Evolutionary conservation across 23 tunicate genomes (phyloP).

Genomic region (Ciona savignyi): DNA sequence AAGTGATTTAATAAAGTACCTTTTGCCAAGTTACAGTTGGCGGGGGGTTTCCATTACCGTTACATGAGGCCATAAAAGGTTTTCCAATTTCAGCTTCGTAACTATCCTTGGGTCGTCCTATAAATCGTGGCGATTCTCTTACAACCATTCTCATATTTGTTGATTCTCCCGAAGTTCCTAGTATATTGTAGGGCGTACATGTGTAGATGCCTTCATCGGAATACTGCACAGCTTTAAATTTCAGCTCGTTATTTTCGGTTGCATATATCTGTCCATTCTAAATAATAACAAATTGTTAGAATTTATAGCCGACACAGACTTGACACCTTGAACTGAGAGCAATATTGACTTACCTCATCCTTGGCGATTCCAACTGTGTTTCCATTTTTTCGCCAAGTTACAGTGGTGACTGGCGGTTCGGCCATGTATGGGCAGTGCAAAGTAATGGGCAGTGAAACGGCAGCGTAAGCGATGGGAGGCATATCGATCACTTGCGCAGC

Average conservation of each 20-base stretch:
- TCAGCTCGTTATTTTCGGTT: slow-evolving; percentile 10
- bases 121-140: slow-evolving; percentile 51
- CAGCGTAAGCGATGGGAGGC: slow-evolving; percentile 61
- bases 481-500: slow-evolving; percentile 49
- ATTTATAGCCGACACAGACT: not conserved
- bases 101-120: slow-evolving; percentile 19
- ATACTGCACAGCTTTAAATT: slow-evolving; percentile 7
- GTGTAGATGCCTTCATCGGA: slow-evolving; percentile 56
- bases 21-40: slow-evolving; percentile 58
- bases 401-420: slow-evolving; percentile 49
- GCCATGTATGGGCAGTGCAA: slow-evolving; percentile 60
- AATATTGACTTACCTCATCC: not conserved
- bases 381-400: slow-evolving; percentile 72
- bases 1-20: slow-evolving; percentile 36
- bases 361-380: not conserved
- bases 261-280: slow-evolving; percentile 18
- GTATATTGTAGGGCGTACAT: slow-evolving; percentile 83
- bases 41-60: slow-evolving; percentile 70
- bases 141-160: slow-evolving; percentile 23
- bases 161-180: slow-evolving; percentile 72
- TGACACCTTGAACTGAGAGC: not conserved
- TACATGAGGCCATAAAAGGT: slow-evolving; percentile 23
- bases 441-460: slow-evolving; percentile 25
- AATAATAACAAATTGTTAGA: not conserved
- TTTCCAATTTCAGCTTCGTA: slow-evolving; percentile 50